Evolutionary conservation across 2,113 vertebrate species (phyloP), one percentile per base, ranked within the genome.

Genomic region (Anarhynchus alexandrinus): DNA sequence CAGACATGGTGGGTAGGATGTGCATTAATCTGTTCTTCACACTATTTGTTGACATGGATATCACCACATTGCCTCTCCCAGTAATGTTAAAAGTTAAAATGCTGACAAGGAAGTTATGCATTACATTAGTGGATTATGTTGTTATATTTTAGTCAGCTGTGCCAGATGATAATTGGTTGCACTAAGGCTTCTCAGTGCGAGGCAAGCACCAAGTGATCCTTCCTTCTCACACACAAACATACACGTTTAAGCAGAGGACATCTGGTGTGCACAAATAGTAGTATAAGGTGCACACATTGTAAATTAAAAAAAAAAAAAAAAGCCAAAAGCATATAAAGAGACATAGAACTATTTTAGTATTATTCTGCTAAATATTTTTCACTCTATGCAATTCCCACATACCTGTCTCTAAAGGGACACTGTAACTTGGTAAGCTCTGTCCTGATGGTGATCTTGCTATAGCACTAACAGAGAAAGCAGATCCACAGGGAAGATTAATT

Each of bases 331-430:
- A 67, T 10, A 55, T 5, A 47, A 14, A 64, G 42, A 51, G 23
- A 76, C 8, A 29, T 17, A 58, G 40, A 89, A 65, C 9, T 94
- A 54, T 65, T 47, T 73, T 40, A 89, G 45, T 74, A 29, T 34
- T 73, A 74, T 40, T 7, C 49, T 67, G 52, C 13, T 78, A 77
- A 82, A 18, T 62, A 71, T 87, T 74, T 86, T 61, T 12, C 43
- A 40, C 32, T 72, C 15, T 29, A 36, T 38, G 29, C 18, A 61
- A 43, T 49, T 87, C 71, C 61, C 23, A 66, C 95, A 5, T 97
- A 99, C 99, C 99, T 95, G 99, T 99, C 97, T 99, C 99, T 71
- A 99, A 93, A 76, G 98, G 94, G 42, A 99, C 91, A 34, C 98
- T 98, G 97, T 98, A 99, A 96, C 99, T 99, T 69, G 99, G 99